Evolutionary conservation across 2,797 vertebrate genomes (phyloP), one percentile per base, ranked within the genome.

Genomic region (Xerus rutilus): DNA sequence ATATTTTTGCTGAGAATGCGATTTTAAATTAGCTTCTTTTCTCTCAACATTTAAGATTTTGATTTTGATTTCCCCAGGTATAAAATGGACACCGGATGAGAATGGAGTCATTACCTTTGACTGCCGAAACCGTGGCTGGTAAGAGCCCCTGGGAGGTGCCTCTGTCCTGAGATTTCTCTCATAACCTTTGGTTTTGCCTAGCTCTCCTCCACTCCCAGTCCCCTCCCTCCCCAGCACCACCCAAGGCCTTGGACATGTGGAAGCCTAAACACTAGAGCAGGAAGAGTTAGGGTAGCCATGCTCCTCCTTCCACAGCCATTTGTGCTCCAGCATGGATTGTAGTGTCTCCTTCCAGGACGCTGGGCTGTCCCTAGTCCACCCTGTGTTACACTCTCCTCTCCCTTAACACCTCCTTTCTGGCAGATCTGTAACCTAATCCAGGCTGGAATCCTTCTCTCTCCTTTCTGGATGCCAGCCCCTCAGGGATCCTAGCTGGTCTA

Each of bases 51-150:
- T 79, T 52, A 79, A 67, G 82, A 30, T 39, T 39, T 39, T 39
- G 39, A 39, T 39, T 54, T 93, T 97, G 70, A 85, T 96, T 73
- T 92, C 90, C 96, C 28, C 98, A 99, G 99, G 99, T 49, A 99
- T 99, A 97, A 99, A 99, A 93, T 99, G 99, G 99, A 98, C 98
- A 21, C 99, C 99, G 70, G 99, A 99, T 97, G 99, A 99, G 97
- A 99, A 99, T 0, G 99, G 99, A 45, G 99, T 99, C 30, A 99
- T 99, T 92, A 99, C 99, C 23, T 99, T 99, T 0, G 99, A 99
- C 97, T 99, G 99, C 97, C 99, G 99, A 93, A 99, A 99, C 98
- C 99, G 99, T 54, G 99, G 99, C 98, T 99, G 99, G 99, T 99
- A 96, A 99, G 98, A 14, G 7, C 70, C 57, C 79, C 0, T 0